Conservation (phyloP, 2,888 invertebrate genomes). For the Heteromyza rotundicornis region DNA sequence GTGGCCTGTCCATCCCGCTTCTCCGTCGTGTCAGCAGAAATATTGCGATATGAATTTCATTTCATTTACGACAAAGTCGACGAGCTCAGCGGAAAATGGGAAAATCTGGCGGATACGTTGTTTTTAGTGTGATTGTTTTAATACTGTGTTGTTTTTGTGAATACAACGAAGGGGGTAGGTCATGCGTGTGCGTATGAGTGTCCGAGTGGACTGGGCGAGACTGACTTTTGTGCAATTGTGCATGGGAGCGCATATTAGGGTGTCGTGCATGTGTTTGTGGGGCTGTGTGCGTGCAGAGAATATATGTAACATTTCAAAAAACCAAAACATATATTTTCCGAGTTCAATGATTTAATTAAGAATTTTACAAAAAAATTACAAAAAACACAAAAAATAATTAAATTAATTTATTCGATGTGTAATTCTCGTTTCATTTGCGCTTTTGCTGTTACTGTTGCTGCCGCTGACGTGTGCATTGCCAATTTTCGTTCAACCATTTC, state of each 20-base stretch:
- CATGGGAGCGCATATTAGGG: neutral
- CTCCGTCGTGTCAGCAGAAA: neutral
- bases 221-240: neutral
- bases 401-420: neutral
- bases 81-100: constrained; percentile 1
- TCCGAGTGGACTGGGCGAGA: too few species aligned
- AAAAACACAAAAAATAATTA: neutral
- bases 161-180: constrained; percentile 47
- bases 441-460: neutral
- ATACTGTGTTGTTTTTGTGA: constrained; percentile 50
- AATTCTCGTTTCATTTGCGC: neutral
- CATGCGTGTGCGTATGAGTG: neutral
- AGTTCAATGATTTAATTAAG: neutral
- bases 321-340: neutral
- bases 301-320: neutral
- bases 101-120: neutral
- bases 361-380: neutral
- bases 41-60: neutral
- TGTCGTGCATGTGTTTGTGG: neutral
- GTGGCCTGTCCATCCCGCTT: neutral
- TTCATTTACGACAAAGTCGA: constrained; percentile 1
- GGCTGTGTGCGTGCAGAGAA: neutral
- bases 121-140: constrained; percentile 24
- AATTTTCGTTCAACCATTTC: too few species aligned
- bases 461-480: too few species aligned